phyloP scores from a whole-genome alignment of 2,888 invertebrate species.

The Scaptomyza parva region DNA sequence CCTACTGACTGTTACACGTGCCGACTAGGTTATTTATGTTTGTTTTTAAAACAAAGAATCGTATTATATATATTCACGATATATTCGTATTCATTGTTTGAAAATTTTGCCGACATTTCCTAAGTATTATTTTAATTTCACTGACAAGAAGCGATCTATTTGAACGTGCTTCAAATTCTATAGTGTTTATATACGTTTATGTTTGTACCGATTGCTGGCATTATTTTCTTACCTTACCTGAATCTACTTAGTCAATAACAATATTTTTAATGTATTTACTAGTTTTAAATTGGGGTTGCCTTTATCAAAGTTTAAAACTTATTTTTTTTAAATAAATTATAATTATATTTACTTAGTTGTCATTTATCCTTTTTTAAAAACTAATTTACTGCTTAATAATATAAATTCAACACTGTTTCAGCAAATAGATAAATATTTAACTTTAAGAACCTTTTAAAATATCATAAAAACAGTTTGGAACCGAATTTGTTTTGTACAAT shows the following conservation, averaged over 20 bases:
- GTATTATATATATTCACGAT: neutral
- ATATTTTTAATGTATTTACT: constrained; percentile 3
- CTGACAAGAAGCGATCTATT: neutral
- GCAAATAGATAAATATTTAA: neutral
- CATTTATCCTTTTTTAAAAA: neutral
- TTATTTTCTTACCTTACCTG: neutral
- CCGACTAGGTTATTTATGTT: constrained; percentile 39
- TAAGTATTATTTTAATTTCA: neutral
- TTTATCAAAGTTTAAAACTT: neutral
- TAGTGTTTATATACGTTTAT: neutral
- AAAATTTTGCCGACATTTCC: neutral
- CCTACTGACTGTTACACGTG: constrained; percentile 1
- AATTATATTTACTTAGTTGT: neutral
- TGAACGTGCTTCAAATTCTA: neutral
- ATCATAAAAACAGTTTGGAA: neutral
- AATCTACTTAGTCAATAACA: neutral
- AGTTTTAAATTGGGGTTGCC: neutral
- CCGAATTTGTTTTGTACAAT: neutral
- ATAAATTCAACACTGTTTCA: neutral
- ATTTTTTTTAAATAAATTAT: neutral
- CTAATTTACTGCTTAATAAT: neutral
- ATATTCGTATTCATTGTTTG: neutral
- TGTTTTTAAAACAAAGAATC: neutral
- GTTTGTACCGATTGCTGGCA: neutral
- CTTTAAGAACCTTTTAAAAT: neutral